Base-by-base conservation (phyloP, 2,113 vertebrate genomes). In the Pterocles orientalis region DNA sequence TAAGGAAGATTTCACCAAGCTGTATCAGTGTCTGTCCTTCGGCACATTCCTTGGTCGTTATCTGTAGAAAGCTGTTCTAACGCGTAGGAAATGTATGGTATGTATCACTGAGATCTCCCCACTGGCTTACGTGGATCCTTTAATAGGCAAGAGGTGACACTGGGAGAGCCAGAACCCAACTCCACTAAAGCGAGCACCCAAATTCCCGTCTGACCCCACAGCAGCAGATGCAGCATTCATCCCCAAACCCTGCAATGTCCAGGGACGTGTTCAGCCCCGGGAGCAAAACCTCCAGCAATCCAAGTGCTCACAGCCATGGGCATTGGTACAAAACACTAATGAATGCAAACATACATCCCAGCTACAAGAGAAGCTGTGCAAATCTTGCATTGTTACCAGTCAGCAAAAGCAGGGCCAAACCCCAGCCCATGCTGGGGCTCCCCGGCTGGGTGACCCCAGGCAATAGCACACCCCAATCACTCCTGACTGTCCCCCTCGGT, bases 391-490 rank as follows among this genome's bases (percentile, higher is more conserved):
- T 50, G 47, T 3, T 26, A 45, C 48, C 31, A 21, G 41, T 3
- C 65, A 84, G 54, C 60, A 28, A 19, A 31, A 50, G 77, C 41
- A 58, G 73, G 36, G 64, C 80, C 39, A n/a, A 39, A 33, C 3
- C 17, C 51, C 79, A 86, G 82, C 21, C 23, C 11, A 0, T 0
- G 25, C 2, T 20, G 0, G 12, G 34, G 79, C 23, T 60, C 12
- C 57, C 23, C 43, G 20, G 61, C 4, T 0, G 20, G 75, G 43
- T 0, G 1, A 20, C 41, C 58, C 45, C 18, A 16, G 75, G 80
- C 61, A 48, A n/a, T 1, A 39, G 20, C n/a, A 31, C 1, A 0
- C 10, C 0, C 3, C 50, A 64, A 33, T 58, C 18, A 1, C 51
- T 45, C 50, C 64, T 39, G 58, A 61, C 60, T 7, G 2, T 26